Evolutionary conservation across 2,797 vertebrate genomes (phyloP).

Genomic region (Tenualosa thibaudeaui): DNA sequence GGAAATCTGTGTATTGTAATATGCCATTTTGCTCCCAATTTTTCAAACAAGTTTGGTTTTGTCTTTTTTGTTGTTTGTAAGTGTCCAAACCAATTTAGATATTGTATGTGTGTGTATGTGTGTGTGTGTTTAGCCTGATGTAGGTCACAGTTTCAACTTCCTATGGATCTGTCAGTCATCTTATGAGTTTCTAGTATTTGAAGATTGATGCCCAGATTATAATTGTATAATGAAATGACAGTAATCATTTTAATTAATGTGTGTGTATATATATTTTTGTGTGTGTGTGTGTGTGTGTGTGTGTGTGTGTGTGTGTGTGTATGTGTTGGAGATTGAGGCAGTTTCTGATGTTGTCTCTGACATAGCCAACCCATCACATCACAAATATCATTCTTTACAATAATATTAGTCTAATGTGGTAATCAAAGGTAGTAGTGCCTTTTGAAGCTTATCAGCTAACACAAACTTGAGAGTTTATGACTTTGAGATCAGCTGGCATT

Average conservation of each 20-base stretch:
- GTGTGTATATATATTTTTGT: neutral
- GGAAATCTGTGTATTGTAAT: conserved; percentile 75
- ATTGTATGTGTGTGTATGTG: neutral
- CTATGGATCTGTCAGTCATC: conserved; percentile 11
- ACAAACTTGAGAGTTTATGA: conserved; percentile 85
- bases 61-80: neutral
- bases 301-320: neutral
- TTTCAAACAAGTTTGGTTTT: conserved; percentile 60
- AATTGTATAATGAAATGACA: neutral
- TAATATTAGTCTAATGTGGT: conserved; percentile 85
- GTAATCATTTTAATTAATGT: neutral
- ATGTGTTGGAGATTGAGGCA: neutral
- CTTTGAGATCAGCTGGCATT: conserved; percentile 84
- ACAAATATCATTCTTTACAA: conserved; percentile 77
- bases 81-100: neutral
- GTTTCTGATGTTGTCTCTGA: conserved; percentile 55
- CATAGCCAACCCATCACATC: conserved; percentile 76
- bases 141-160: neutral
- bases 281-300: conserved; percentile 6
- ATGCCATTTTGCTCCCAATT: conserved; percentile 59
- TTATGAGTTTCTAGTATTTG: neutral
- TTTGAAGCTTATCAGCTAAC: conserved; percentile 89
- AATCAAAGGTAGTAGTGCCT: conserved; percentile 78
- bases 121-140: neutral
- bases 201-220: conserved; percentile 7